These are phyloP conservation scores for Delphinus delphis DNA, from an alignment of 2,113 vertebrate species.

Conservation along the genomic window DNA sequence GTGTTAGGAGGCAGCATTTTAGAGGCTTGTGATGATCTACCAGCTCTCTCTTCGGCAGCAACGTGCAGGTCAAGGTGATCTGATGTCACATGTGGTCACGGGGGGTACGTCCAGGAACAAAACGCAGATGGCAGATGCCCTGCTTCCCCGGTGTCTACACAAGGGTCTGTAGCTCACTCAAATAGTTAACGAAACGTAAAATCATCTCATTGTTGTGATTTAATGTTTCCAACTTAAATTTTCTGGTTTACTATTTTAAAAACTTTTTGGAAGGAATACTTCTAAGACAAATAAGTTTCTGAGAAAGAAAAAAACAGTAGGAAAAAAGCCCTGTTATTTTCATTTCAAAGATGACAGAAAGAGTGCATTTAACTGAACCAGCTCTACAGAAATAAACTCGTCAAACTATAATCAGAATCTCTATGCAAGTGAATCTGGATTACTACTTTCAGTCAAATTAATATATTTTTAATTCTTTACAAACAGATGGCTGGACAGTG, in stretches of 20 bases:
- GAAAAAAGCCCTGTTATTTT: background rate
- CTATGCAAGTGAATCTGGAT: background rate
- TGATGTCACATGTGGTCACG: background rate
- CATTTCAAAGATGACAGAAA: conserved; percentile 2
- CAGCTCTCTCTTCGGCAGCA: too few species aligned
- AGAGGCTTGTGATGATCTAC: background rate
- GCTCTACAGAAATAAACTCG: background rate
- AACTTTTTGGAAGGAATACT: background rate
- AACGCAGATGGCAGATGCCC: too few species aligned
- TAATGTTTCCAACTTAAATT: background rate
- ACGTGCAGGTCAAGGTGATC: too few species aligned
- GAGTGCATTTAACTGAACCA: background rate
- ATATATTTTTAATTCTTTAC: background rate
- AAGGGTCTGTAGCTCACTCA: background rate
- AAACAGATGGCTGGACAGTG: background rate
- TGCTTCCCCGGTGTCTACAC: background rate
- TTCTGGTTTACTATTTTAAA: background rate
- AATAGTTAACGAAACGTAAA: background rate
- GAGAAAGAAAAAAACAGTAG: background rate
- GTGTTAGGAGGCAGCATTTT: background rate
- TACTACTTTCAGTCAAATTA: background rate
- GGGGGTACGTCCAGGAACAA: background rate
- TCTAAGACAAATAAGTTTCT: background rate
- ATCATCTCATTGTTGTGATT: background rate
- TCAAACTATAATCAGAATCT: background rate